Conservation (phyloP, 2,113 vertebrate genomes). For the Ailuropoda melanoleuca region DNA sequence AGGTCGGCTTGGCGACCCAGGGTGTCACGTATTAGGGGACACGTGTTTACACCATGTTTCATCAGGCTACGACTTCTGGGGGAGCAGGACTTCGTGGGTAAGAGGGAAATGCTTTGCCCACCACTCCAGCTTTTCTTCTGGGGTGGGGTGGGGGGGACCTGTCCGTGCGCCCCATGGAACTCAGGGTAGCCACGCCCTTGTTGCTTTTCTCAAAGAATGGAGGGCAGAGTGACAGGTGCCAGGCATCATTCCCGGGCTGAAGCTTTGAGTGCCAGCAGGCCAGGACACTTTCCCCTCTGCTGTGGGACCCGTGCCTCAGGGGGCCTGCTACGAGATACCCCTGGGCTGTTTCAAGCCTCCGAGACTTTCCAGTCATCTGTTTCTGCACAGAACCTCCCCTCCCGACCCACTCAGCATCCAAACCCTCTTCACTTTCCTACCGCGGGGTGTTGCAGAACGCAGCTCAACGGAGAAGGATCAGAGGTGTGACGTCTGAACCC, state of each 20-base stretch:
- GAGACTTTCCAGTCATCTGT: background rate
- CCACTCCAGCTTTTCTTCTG: background rate
- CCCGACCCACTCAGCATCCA: background rate
- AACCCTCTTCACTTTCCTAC: background rate
- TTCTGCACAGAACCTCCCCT: background rate
- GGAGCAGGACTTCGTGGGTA: rapidly evolving
- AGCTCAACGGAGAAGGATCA: background rate
- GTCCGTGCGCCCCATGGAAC: rapidly evolving
- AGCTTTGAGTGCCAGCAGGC: background rate
- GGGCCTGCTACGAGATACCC: background rate
- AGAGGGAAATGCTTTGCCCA: background rate
- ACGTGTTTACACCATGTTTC: rapidly evolving
- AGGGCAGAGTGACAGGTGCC: background rate
- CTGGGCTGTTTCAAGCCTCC: background rate
- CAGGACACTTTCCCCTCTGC: background rate
- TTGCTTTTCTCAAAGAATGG: background rate
- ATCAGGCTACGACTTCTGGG: background rate
- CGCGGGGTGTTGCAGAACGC: background rate
- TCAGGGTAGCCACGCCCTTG: too few relatives aligned
- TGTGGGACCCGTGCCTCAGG: background rate
- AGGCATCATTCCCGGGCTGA: background rate
- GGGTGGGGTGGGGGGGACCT: too few relatives aligned
- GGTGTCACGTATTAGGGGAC: background rate
- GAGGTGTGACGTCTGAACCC: background rate
- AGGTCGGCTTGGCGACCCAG: rapidly evolving